Evolutionary conservation across 2,797 vertebrate genomes (phyloP).

Genomic region (Hephaestus fuliginosus): DNA sequence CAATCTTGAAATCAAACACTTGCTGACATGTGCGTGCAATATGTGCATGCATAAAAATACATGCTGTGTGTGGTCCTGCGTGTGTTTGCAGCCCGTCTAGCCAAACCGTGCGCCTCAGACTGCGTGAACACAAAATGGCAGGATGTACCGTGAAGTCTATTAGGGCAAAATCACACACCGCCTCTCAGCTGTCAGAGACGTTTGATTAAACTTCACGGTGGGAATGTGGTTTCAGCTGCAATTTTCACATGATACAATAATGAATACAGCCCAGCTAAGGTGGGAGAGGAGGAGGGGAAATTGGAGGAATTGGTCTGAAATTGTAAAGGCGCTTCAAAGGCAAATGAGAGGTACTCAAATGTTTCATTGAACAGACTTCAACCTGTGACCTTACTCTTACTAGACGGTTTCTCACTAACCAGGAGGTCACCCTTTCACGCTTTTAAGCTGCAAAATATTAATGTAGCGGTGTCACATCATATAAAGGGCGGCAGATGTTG

Average conservation of each 20-base stretch:
- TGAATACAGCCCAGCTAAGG: constrained; percentile 26
- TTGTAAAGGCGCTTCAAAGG: not conserved
- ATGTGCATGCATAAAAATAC: constrained; percentile 9
- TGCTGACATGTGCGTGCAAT: constrained; percentile 35
- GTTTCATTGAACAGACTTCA: not conserved
- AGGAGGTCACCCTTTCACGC: not conserved
- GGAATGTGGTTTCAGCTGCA: constrained; percentile 26
- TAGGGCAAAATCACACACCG: constrained; percentile 58
- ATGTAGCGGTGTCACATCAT: not conserved
- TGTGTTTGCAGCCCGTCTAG: constrained; percentile 23
- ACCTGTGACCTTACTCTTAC: not conserved
- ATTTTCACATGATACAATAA: constrained; percentile 33
- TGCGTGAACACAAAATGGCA: constrained; percentile 40
- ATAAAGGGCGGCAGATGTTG: not conserved
- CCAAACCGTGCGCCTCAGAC: constrained; percentile 15
- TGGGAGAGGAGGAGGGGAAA: constrained; percentile 11
- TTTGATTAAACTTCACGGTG: constrained; percentile 57
- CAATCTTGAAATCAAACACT: constrained; percentile 31
- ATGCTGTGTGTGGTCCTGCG: constrained; percentile 8
- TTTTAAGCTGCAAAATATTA: not conserved
- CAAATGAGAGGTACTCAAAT: not conserved
- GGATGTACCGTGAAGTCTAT: constrained; percentile 37
- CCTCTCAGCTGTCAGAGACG: constrained; percentile 53
- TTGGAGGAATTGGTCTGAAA: not conserved
- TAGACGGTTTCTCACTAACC: not conserved